Base-by-base conservation (phyloP, 2,797 vertebrate species). In the Pipistrellus pygmaeus region DNA sequence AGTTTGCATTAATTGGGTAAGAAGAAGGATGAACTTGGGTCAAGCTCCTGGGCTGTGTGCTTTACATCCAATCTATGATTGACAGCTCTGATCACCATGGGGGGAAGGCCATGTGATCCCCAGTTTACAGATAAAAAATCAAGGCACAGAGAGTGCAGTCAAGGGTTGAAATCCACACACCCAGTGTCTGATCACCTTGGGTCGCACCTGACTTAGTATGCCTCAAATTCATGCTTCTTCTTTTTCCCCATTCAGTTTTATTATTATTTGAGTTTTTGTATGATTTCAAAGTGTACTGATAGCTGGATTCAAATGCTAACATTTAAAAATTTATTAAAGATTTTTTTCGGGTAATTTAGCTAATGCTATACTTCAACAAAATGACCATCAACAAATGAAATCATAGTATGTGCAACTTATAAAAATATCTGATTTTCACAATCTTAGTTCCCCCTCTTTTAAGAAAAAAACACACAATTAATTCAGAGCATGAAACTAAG, bases 401-500 rank as follows among this genome's bases (percentile, higher is more conserved):
- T 57, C 25, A n/a, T 10, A 57, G 10, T 69, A 18, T 35, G 5
- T 87, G 14, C 12, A 62, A 48, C 27, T 88, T 76, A 27, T 0
- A 64, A 76, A 18, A 76, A 62, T 75, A 64, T 44, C 53, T 60
- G 15, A 62, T 87, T 27, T 78, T 90, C 35, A 57, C 30, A 41
- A 38, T 87, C 46, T 68, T 82, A 78, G 11, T n/a, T 18, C 60
- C 7, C 8, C 11, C 38, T 85, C 38, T 73, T 85, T 55, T 23
- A 2, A 10, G 6, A 23, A 73, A 41, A 46, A 69, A 6, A 60
- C 21, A 57, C 57, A 62, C 60, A 66, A 66, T 60, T 82, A 91
- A 85, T 55, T 95, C 13, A 77, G 78, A 81, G 25, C 17, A 53
- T 30, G 32, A 85, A 92, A n/a, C 3, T 55, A 84, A 86, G 21